Evolutionary conservation across 64 coral and sea anemone genomes (phyloP).

Genomic region (Stylophora pistillata): DNA sequence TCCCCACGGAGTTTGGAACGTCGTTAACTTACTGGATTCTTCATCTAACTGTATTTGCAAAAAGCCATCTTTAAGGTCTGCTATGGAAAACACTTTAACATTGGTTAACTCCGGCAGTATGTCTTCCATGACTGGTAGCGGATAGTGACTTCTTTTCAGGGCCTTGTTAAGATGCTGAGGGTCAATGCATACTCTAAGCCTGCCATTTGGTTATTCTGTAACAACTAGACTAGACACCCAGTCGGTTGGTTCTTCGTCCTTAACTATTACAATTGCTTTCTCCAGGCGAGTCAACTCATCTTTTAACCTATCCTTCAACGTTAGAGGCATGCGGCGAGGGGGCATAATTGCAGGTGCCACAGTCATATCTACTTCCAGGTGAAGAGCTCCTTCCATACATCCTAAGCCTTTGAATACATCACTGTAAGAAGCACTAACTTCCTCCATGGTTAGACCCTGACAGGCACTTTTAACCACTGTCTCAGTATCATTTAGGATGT

Average conservation of each 20-base stretch:
- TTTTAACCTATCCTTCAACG: neutral
- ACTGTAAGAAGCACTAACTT: no score
- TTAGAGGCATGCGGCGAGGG: neutral
- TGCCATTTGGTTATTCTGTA: no score
- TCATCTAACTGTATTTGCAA: constrained; percentile 13
- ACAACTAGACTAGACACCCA: no score
- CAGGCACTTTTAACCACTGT: no score
- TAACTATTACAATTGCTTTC: neutral
- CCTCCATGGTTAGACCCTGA: no score
- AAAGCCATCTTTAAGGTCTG: constrained; percentile 2
- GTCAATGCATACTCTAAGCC: no score
- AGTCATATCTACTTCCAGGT: no score
- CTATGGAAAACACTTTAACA: constrained; percentile 8
- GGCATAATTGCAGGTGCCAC: constrained; percentile 12
- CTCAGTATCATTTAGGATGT: no score
- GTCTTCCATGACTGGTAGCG: constrained; percentile 28
- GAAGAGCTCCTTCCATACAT: no score
- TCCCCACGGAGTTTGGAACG: neutral
- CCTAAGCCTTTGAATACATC: no score
- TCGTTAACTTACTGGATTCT: constrained; percentile 13
- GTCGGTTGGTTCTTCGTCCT: constrained; percentile 21
- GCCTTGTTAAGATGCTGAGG: constrained; percentile 35
- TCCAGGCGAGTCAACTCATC: no score
- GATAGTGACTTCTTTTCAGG: constrained; percentile 54
- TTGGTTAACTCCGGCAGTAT: no score